These are phyloP conservation scores for Cyrtodaria siliqua DNA, from an alignment of 2,888 invertebrate species.

Conservation along the genomic window DNA sequence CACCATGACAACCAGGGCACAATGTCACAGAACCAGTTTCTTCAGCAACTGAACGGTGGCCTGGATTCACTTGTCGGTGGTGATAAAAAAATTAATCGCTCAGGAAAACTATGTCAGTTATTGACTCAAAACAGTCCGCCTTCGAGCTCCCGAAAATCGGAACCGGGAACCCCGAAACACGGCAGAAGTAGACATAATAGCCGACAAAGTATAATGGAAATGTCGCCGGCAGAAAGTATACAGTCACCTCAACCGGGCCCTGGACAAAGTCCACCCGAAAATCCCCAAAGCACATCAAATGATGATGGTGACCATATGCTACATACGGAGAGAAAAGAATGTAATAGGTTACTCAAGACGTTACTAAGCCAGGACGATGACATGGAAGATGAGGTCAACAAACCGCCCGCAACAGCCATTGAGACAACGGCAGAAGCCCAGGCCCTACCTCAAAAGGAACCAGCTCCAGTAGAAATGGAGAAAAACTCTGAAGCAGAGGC, in stretches of 20 bases:
- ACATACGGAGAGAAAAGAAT: slow-evolving; percentile 56
- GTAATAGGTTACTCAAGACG: slow-evolving; percentile 86
- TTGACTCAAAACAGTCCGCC: slow-evolving; percentile 71
- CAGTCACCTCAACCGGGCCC: slow-evolving; percentile 82
- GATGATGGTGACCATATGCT: slow-evolving; percentile 72
- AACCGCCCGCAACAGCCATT: slow-evolving; percentile 3
- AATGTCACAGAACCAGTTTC: slow-evolving; percentile 17
- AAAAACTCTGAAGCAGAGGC: slow-evolving; percentile 83
- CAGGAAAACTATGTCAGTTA: slow-evolving; percentile 77
- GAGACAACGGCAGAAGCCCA: slow-evolving; percentile 44
- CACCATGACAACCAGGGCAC: slow-evolving; percentile 10
- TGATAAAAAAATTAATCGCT: slow-evolving; percentile 54
- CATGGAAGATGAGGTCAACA: slow-evolving; percentile 86
- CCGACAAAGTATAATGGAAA: slow-evolving; percentile 57
- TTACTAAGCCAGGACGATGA: slow-evolving; percentile 90
- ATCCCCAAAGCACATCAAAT: slow-evolving; percentile 83
- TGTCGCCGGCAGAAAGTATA: slow-evolving; percentile 75
- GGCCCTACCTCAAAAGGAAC: slow-evolving; percentile 28
- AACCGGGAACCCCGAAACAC: slow-evolving; percentile 49
- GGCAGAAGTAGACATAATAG: slow-evolving; percentile 53
- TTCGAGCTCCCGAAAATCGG: slow-evolving; percentile 37
- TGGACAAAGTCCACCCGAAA: slow-evolving; percentile 80
- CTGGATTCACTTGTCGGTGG: slow-evolving; percentile 15
- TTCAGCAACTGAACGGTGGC: slow-evolving; percentile 38
- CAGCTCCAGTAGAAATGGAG: slow-evolving; percentile 80